Conservation (phyloP, 2,113 vertebrate genomes). For the Myiozetetes cayanensis region DNA sequence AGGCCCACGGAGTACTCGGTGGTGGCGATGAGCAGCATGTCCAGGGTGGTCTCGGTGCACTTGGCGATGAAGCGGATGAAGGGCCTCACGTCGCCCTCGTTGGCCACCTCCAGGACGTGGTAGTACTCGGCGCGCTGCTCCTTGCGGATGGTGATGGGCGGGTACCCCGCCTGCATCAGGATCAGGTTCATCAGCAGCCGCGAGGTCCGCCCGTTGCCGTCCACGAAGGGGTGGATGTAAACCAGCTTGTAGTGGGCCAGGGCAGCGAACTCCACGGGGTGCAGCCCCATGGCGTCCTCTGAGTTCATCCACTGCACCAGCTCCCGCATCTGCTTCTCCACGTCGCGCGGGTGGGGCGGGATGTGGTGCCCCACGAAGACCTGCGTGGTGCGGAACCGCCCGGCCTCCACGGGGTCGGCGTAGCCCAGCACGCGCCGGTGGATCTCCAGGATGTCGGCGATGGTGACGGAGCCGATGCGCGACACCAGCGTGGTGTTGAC, state of each 20-base stretch:
- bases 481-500: conserved; percentile 90
- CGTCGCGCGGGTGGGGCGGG: conserved; percentile 88
- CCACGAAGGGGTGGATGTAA: conserved; percentile 93
- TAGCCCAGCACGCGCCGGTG: conserved; percentile 93
- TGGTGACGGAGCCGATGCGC: conserved; percentile 79
- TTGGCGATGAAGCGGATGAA: conserved; percentile 97
- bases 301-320: conserved; percentile 95
- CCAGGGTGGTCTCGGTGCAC: conserved; percentile 92
- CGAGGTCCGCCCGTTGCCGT: conserved; percentile 92
- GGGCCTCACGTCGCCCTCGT: conserved; percentile 92
- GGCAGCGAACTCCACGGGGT: conserved; percentile 93
- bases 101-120: conserved; percentile 86
- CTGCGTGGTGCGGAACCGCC: conserved; percentile 85
- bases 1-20: conserved; percentile 88
- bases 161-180: conserved; percentile 93
- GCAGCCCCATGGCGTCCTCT: conserved; percentile 88
- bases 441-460: conserved; percentile 86
- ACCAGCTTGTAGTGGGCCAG: conserved; percentile 96
- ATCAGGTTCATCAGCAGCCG: conserved; percentile 95
- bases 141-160: conserved; percentile 92
- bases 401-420: conserved; percentile 90
- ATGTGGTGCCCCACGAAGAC: conserved; percentile 97
- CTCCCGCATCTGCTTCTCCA: conserved; percentile 90
- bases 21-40: conserved; percentile 92
- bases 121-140: conserved; percentile 95